Base-by-base conservation (phyloP, 2,797 vertebrate genomes). In the Phrynocephalus forsythii region DNA sequence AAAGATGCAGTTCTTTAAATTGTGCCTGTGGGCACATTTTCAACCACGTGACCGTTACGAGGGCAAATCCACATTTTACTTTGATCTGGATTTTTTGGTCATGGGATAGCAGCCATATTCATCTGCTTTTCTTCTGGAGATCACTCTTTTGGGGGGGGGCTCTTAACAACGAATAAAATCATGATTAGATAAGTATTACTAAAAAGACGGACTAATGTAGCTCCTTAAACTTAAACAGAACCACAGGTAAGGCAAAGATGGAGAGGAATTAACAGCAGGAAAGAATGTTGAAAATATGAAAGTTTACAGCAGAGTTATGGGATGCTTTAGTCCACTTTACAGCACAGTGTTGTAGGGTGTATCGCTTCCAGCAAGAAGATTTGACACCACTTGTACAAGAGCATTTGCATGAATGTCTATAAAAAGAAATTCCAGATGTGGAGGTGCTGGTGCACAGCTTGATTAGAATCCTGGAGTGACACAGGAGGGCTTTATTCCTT, bases 111-210 rank as follows among this genome's bases (percentile, higher is more conserved):
- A 44, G 5, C 38, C 38, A 1, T 44, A 44, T 5, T 44, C 4
- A 44, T 44, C 38, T 44, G 38, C 38, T 44, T 44, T 44, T 44
- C 38, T 44, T 44, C 38, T 44, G 38, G 38, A 44, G 38, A 44
- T 44, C 38, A 44, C 38, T 98, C 78, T 98, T 98, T 93, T 99
- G 38, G 99, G 98, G 84, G 98, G 98, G 6, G 98, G 98, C 99
- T 99, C 60, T 63, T 13, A 92, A 79, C 84, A 2, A 90, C 0
- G 28, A 2, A 76, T 66, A 7, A 60, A 26, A 33, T 15, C 50
- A 2, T 92, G 26, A 94, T n/a, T 26, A 88, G 68, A 94, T 84
- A 26, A 82, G 3, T 85, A 48, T 75, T 73, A 33, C n/a, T 52
- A 3, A 33, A 3, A 10, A 71, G 75, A 50, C 1, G 30, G 7